Percentiles rank a stretch among this genome's conserved stretches.
phyloP scores from a whole-genome alignment of 2,113 vertebrate genomes.

The Pithys albifrons region DNA sequence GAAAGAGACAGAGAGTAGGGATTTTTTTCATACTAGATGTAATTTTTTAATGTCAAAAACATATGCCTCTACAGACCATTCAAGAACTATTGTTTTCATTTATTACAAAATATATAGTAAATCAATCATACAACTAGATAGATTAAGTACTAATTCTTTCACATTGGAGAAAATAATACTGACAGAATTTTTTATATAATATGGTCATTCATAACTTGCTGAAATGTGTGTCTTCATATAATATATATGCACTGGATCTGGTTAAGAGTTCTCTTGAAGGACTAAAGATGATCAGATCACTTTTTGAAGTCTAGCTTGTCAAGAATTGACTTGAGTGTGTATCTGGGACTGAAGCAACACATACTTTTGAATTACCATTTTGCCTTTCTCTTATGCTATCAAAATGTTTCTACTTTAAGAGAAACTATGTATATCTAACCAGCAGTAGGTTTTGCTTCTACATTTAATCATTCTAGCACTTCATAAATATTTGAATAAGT shows the following conservation, averaged over 20 bases:
- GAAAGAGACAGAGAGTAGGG: neutral
- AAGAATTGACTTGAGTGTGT: neutral
- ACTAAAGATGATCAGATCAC: neutral
- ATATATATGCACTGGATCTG: neutral
- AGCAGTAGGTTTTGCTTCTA: neutral
- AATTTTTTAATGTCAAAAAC: neutral
- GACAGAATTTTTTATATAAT: neutral
- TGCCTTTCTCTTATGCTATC: neutral
- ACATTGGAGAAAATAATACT: neutral
- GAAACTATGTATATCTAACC: neutral
- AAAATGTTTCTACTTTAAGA: neutral
- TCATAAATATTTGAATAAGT: neutral
- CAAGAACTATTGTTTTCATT: neutral
- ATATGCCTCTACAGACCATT: neutral
- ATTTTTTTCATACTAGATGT: neutral
- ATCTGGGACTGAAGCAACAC: neutral
- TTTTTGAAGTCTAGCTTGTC: neutral
- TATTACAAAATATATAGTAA: neutral
- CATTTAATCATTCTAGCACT: neutral
- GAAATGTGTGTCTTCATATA: neutral
- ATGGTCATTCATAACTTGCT: neutral
- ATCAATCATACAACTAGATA: neutral
- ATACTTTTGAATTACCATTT: neutral
- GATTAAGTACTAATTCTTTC: neutral
- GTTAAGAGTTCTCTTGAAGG: neutral